Percentiles rank a stretch among this genome's conserved stretches.
These are phyloP conservation scores for Sebastiscus albofasciatus DNA, from an alignment of 2,797 vertebrate species.

Conservation along the genomic window DNA sequence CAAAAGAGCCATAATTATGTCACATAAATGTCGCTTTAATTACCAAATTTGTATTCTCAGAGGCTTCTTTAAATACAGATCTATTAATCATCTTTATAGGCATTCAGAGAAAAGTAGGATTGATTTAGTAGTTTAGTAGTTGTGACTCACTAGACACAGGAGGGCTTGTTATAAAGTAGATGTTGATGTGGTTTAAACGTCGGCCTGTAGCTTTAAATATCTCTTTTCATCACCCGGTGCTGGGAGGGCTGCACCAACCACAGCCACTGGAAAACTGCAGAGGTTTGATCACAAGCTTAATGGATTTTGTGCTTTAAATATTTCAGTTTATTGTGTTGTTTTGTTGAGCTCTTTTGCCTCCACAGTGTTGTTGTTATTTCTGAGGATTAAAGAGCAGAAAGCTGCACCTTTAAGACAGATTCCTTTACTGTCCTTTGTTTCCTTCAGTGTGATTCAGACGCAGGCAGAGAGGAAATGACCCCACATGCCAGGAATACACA, in stretches of 20 bases:
- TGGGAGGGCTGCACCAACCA: slow-evolving; percentile 35
- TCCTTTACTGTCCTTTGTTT: slow-evolving; percentile 59
- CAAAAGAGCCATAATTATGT: neutral
- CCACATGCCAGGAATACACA: slow-evolving; percentile 69
- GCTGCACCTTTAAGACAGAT: slow-evolving; percentile 65
- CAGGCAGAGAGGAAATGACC: slow-evolving; percentile 73
- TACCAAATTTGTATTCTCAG: neutral
- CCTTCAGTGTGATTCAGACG: slow-evolving; percentile 61
- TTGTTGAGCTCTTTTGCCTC: neutral
- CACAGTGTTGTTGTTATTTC: slow-evolving; percentile 4
- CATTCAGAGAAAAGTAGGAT: neutral
- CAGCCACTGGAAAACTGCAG: slow-evolving; percentile 55
- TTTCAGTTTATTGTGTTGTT: neutral
- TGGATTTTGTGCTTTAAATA: slow-evolving; percentile 1
- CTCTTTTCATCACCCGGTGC: slow-evolving; percentile 45
- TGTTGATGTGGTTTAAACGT: slow-evolving; percentile 47
- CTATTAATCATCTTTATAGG: slow-evolving; percentile 2
- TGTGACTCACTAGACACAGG: neutral
- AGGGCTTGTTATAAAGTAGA: slow-evolving; percentile 35
- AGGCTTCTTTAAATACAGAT: neutral
- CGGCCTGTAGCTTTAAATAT: slow-evolving; percentile 62
- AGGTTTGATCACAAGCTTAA: slow-evolving; percentile 59
- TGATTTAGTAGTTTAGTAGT: slow-evolving; percentile 9
- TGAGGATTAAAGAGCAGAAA: neutral
- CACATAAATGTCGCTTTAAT: neutral